phyloP scores from a whole-genome alignment of 2,113 vertebrate genomes.

The Nymphicus hollandicus region DNA sequence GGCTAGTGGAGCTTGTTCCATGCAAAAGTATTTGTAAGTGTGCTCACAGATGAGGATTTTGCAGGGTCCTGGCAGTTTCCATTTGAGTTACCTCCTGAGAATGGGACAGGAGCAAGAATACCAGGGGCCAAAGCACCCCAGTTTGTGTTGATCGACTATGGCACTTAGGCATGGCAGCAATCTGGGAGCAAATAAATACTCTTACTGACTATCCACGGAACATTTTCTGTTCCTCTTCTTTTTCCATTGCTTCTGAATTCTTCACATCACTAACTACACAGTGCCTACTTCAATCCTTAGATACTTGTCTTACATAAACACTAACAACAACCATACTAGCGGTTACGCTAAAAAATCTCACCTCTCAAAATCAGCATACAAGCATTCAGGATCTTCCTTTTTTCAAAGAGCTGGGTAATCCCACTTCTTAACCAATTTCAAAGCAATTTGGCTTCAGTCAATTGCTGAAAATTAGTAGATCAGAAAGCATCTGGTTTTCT shows the following conservation, averaged over 20 bases:
- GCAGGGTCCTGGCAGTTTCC: background rate
- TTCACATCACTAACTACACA: background rate
- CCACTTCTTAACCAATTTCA: background rate
- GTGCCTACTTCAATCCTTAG: background rate
- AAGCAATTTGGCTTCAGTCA: background rate
- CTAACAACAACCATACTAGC: background rate
- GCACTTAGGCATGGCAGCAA: background rate
- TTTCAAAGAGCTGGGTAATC: background rate
- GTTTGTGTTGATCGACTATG: accelerated
- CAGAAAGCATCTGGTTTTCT: background rate
- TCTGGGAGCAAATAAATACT: background rate
- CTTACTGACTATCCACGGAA: background rate
- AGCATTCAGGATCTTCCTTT: background rate
- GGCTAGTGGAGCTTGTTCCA: background rate
- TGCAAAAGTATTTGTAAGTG: background rate
- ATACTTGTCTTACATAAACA: background rate
- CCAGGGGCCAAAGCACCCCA: background rate
- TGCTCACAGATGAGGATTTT: background rate
- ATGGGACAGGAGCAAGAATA: background rate
- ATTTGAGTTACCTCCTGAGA: background rate
- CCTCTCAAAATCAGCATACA: background rate
- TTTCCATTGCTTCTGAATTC: background rate
- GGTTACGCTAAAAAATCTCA: background rate
- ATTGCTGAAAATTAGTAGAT: background rate
- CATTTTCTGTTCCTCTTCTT: background rate